A percentile compares a stretch with the other conserved stretches of the same genome.
Evolutionary conservation across 2,113 vertebrate species (phyloP).

Genomic region (Scophthalmus maximus): DNA sequence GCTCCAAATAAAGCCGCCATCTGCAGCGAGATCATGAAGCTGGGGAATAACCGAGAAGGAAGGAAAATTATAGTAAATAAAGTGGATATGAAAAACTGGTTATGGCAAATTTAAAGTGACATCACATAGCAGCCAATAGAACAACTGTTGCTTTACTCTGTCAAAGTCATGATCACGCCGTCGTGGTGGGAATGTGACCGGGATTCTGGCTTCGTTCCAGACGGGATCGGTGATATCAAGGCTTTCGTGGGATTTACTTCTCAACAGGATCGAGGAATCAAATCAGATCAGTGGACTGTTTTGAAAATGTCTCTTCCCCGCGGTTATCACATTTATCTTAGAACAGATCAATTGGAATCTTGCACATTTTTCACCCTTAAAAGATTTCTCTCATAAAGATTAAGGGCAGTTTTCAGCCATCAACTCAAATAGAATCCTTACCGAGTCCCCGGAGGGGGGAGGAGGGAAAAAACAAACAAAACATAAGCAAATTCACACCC

Average conservation of each 20-base stretch:
- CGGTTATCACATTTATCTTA: background rate
- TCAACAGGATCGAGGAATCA: background rate
- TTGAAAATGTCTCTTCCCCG: background rate
- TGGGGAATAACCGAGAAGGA: background rate
- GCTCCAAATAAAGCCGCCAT: slow-evolving; percentile 8
- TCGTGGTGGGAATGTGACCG: background rate
- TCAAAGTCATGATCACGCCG: background rate
- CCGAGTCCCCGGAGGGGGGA: background rate
- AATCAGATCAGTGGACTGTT: slow-evolving; percentile 1
- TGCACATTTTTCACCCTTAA: background rate
- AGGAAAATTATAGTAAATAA: background rate
- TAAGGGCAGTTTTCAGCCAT: background rate
- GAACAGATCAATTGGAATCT: background rate
- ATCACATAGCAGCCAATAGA: slow-evolving; percentile 24
- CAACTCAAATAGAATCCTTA: background rate
- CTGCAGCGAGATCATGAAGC: slow-evolving; percentile 17
- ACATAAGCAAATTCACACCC: background rate
- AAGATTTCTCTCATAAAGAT: background rate
- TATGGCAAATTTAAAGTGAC: background rate
- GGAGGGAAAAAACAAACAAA: no score
- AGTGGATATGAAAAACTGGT: background rate
- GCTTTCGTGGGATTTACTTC: background rate
- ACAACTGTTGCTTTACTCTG: slow-evolving; percentile 14
- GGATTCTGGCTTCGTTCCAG: slow-evolving; percentile 19
- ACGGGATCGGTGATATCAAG: background rate